Percentiles rank a stretch among this genome's conserved stretches.
These are phyloP conservation scores for Ruditapes philippinarum DNA, from an alignment of 1,140 invertebrate species.

Conservation along the genomic window DNA sequence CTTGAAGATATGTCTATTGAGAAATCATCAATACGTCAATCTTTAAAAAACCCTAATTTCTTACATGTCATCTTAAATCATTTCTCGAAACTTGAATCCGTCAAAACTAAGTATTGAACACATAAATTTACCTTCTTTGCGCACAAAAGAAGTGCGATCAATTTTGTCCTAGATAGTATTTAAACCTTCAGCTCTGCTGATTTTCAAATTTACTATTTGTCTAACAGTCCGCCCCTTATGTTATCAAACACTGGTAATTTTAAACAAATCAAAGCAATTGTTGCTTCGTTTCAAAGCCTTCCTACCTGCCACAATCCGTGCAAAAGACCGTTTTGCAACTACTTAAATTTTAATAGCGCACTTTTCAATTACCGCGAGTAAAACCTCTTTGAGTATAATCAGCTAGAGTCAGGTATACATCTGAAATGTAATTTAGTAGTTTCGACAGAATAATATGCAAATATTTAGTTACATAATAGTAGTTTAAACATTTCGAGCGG, in stretches of 20 bases:
- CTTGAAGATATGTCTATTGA: too few species aligned
- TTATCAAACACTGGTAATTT: constrained; percentile 16
- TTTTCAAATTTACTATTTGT: constrained; percentile 23
- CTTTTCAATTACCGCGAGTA: constrained; percentile 14
- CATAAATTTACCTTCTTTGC: constrained; percentile 25
- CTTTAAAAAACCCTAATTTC: not conserved
- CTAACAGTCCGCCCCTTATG: not conserved
- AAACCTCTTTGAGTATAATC: not conserved
- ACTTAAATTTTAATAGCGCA: constrained; percentile 14
- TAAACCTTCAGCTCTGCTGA: constrained; percentile 25
- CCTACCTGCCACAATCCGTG: constrained; percentile 18
- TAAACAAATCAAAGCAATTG: constrained; percentile 7
- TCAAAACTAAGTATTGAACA: constrained; percentile 28
- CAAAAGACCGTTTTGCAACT: not conserved
- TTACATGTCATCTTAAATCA: constrained; percentile 27
- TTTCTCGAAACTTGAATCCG: constrained; percentile 7
- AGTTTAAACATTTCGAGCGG: not conserved
- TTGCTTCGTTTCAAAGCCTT: not conserved
- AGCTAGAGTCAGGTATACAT: not conserved
- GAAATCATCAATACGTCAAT: too few species aligned
- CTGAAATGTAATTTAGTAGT: not conserved
- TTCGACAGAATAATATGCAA: not conserved
- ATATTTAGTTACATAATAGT: constrained; percentile 9
- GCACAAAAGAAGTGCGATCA: constrained; percentile 17
- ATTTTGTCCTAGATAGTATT: constrained; percentile 30